phyloP scores from a whole-genome alignment of 2,888 invertebrate genomes.

The Amphipoea oculea region DNA sequence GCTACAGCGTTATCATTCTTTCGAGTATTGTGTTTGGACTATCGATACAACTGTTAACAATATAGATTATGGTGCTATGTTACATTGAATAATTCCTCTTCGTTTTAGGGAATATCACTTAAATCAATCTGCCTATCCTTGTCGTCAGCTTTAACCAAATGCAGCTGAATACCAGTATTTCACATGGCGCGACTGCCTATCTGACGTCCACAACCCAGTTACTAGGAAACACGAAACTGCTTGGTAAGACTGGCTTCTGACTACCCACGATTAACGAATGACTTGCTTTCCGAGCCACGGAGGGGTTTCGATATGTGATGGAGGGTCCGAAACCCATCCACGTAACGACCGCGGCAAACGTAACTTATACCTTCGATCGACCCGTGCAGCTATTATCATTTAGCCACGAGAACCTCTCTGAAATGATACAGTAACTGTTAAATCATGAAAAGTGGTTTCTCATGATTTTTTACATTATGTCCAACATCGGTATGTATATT shows the following conservation, averaged over 20 bases:
- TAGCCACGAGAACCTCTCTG: background rate
- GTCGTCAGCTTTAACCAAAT: too few species aligned
- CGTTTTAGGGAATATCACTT: too few species aligned
- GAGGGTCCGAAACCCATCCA: background rate
- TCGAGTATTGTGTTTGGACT: constrained; percentile 30
- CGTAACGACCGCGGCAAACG: background rate
- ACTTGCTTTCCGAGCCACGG: background rate
- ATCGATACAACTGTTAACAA: constrained; percentile 28
- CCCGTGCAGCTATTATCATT: background rate
- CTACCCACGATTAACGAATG: background rate
- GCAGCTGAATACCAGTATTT: too few species aligned
- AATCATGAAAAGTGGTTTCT: too few species aligned
- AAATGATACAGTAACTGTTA: background rate
- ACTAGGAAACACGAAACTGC: background rate
- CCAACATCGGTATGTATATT: background rate
- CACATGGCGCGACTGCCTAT: too few species aligned
- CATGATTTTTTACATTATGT: background rate
- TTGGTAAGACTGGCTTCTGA: background rate
- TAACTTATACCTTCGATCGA: background rate
- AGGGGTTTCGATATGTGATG: background rate
- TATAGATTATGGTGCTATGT: background rate
- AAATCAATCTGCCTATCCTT: too few species aligned
- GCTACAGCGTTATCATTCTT: constrained; percentile 39
- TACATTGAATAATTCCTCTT: background rate
- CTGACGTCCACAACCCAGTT: too few species aligned